phyloP scores from a whole-genome alignment of 2,888 invertebrate genomes.

The Bursaphelenchus okinawaensis region DNA sequence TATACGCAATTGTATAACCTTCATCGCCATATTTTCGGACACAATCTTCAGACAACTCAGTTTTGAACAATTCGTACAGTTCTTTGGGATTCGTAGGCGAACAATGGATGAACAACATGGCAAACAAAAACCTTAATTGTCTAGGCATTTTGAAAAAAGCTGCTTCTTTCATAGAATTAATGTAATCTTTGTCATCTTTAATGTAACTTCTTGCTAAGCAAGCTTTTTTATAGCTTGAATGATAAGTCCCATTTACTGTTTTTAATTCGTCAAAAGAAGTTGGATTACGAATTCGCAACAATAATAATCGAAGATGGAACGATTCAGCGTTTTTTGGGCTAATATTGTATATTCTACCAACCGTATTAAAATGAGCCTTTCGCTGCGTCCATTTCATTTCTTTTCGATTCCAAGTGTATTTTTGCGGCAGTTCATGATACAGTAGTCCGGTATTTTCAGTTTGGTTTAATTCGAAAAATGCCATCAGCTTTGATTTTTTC shows the following conservation, averaged over 20 bases:
- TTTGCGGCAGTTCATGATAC: not conserved
- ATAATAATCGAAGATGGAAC: not conserved
- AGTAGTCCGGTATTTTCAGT: not conserved
- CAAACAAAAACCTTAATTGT: not conserved
- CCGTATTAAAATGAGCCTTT: not conserved
- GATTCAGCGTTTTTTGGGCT: not conserved
- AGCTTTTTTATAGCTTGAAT: not conserved
- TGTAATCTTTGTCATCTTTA: not conserved
- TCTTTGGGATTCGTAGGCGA: not conserved
- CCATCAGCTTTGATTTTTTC: not conserved
- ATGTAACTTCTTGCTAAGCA: not conserved
- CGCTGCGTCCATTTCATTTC: not conserved
- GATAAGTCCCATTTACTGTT: not conserved
- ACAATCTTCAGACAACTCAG: not conserved
- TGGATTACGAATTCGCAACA: not conserved
- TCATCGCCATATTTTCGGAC: no score
- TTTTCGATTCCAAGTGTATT: not conserved
- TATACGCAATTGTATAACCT: no score
- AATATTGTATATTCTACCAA: not conserved
- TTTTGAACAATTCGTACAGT: not conserved
- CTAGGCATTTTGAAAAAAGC: not conserved
- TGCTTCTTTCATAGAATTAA: not conserved
- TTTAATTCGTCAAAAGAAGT: not conserved
- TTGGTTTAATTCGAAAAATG: not conserved
- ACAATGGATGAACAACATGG: not conserved